phyloP scores from a whole-genome alignment of 2,797 vertebrate genomes.

The Ceyx erithaca region DNA sequence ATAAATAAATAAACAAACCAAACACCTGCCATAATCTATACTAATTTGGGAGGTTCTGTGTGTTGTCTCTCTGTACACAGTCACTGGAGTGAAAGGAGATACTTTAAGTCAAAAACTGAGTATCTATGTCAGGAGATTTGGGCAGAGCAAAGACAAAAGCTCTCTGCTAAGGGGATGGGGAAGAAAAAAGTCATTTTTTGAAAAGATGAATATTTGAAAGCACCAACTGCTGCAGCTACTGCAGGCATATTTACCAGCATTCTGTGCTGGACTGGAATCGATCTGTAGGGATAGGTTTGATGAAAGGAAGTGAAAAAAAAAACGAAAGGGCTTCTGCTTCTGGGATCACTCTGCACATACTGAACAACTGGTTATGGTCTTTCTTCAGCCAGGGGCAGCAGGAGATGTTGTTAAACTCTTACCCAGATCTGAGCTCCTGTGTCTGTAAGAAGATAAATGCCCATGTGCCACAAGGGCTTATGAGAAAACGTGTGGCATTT shows the following conservation, averaged over 20 bases:
- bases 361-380: not conserved
- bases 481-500: constrained; percentile 4
- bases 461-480: not conserved
- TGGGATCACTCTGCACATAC: not conserved
- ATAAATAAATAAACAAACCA: constrained; percentile 37
- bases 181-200: not conserved
- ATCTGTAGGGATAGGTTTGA: constrained; percentile 13
- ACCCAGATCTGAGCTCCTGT: not conserved
- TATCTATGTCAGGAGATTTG: not conserved
- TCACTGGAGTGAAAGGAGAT: not conserved
- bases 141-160: not conserved
- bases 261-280: not conserved
- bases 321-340: constrained; percentile 8
- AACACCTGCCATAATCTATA: not conserved
- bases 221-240: constrained; percentile 33
- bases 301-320: constrained; percentile 35
- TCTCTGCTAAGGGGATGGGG: not conserved
- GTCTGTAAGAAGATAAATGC: not conserved
- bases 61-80: not conserved
- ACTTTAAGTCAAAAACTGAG: not conserved
- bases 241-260: not conserved
- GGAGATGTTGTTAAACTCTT: not conserved
- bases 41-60: not conserved
- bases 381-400: not conserved
- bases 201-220: constrained; percentile 69